These are phyloP conservation scores for Ia io DNA, from an alignment of 2,113 vertebrate species.

Conservation along the genomic window DNA sequence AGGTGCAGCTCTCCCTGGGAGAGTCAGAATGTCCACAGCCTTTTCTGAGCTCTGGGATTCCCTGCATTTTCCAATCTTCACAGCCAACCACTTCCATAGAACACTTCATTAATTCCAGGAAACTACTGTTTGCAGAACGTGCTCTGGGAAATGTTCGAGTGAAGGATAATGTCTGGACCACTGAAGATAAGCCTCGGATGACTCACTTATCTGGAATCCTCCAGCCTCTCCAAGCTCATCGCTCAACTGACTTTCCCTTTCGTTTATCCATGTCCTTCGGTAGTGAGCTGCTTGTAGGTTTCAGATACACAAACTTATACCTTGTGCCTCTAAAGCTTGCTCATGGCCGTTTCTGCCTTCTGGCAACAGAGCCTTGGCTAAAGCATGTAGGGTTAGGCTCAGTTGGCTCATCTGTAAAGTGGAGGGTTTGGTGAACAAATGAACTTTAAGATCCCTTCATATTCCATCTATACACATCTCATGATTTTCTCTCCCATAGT, in stretches of 20 bases:
- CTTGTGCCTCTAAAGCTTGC: neutral
- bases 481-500: neutral
- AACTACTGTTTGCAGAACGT: neutral
- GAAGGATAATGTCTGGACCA: neutral
- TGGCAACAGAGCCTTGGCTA: neutral
- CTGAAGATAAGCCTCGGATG: neutral
- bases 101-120: neutral
- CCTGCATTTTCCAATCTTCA: neutral
- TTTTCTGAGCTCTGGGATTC: neutral
- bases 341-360: neutral
- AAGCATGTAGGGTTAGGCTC: neutral
- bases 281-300: neutral
- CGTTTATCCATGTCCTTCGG: neutral
- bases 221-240: neutral
- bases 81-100: neutral
- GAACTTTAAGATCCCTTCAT: neutral
- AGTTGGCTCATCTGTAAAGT: neutral
- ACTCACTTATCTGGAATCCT: neutral
- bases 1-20: neutral
- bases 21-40: too few relatives aligned
- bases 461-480: neutral
- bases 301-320: neutral
- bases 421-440: neutral
- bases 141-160: neutral
- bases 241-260: rapidly evolving